A percentile compares a stretch with the other conserved stretches of the same genome.
Conservation (phyloP, 2,888 invertebrate species). For the Drosophila demipolita region DNA sequence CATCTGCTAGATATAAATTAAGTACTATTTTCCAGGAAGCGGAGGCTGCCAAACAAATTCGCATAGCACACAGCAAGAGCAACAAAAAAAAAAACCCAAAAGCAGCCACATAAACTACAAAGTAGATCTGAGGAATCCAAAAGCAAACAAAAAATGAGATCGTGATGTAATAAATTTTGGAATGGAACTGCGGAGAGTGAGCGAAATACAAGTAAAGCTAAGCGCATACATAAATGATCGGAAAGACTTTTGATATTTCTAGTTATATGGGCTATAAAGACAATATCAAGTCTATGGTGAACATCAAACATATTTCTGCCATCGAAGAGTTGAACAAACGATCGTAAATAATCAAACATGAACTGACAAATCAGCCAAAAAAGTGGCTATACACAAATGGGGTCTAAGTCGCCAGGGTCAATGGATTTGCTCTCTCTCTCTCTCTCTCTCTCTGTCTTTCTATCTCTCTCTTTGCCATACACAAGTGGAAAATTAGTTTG, state of each 20-base stretch:
- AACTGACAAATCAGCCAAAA: constrained; percentile 66
- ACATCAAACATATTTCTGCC: constrained; percentile 49
- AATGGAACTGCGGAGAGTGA: constrained; percentile 41
- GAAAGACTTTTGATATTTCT: constrained; percentile 26
- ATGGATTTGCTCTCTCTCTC: constrained; percentile 26
- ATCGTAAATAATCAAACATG: constrained; percentile 73
- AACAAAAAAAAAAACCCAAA: constrained; percentile 20
- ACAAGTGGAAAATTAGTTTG: constrained; percentile 78
- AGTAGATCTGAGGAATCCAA: constrained; percentile 61
- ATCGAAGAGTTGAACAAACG: constrained; percentile 50
- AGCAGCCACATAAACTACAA: constrained; percentile 63
- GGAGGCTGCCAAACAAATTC: constrained; percentile 68
- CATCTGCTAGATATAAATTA: constrained; percentile 44
- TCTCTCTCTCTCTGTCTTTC: neutral
- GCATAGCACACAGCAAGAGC: constrained; percentile 33
- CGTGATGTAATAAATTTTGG: constrained; percentile 77
- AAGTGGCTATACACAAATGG: constrained; percentile 30
- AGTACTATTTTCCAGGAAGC: constrained; percentile 67
- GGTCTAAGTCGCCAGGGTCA: constrained; percentile 33
- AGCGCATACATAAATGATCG: constrained; percentile 24
- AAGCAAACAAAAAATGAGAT: constrained; percentile 53
- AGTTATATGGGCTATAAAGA: constrained; percentile 48
- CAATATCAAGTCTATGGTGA: constrained; percentile 45
- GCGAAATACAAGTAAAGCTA: constrained; percentile 27
- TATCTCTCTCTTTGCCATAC: constrained; percentile 5